Conservation (phyloP, 2,888 invertebrate species). For the Ethmia dodecea region DNA sequence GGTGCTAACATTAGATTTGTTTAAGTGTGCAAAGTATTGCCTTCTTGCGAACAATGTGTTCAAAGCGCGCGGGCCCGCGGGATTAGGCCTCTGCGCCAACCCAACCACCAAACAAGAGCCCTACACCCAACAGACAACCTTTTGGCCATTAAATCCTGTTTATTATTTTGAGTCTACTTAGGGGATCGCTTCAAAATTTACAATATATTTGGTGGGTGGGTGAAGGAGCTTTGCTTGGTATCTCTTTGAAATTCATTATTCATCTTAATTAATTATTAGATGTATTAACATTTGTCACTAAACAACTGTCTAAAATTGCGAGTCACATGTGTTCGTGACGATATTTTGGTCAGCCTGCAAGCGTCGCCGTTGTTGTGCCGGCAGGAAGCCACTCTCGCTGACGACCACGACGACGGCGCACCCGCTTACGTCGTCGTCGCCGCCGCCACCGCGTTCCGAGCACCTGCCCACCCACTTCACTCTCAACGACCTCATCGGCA, state of each 20-base stretch:
- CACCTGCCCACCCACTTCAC: slow-evolving; percentile 74
- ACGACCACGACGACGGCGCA: slow-evolving; percentile 77
- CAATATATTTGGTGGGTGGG: slow-evolving; percentile 74
- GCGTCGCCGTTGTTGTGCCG: slow-evolving; percentile 45
- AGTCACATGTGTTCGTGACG: slow-evolving; percentile 9
- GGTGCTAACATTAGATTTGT: slow-evolving; percentile 46
- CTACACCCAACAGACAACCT: slow-evolving; percentile 66
- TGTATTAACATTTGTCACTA: not conserved
- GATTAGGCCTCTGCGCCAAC: slow-evolving; percentile 73
- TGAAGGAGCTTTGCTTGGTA: slow-evolving; percentile 79
- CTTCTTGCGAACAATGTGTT: slow-evolving; percentile 31
- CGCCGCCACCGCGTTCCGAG: slow-evolving; percentile 72
- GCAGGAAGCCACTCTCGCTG: slow-evolving; percentile 75
- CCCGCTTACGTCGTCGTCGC: slow-evolving; percentile 75
- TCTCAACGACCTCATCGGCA: slow-evolving; percentile 75
- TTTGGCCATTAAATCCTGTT: slow-evolving; percentile 16
- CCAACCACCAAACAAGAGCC: slow-evolving; percentile 78
- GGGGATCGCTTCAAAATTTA: slow-evolving; percentile 45
- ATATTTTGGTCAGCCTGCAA: slow-evolving; percentile 28
- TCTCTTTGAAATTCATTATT: slow-evolving; percentile 47
- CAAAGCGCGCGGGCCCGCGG: slow-evolving; percentile 68
- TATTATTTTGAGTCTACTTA: slow-evolving; percentile 8
- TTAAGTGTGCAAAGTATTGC: slow-evolving; percentile 30
- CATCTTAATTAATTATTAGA: slow-evolving; percentile 16
- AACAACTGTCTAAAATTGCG: slow-evolving; percentile 10